Evolutionary conservation across 2,888 invertebrate species (phyloP).

Genomic region (Neoitamus cyanurus): DNA sequence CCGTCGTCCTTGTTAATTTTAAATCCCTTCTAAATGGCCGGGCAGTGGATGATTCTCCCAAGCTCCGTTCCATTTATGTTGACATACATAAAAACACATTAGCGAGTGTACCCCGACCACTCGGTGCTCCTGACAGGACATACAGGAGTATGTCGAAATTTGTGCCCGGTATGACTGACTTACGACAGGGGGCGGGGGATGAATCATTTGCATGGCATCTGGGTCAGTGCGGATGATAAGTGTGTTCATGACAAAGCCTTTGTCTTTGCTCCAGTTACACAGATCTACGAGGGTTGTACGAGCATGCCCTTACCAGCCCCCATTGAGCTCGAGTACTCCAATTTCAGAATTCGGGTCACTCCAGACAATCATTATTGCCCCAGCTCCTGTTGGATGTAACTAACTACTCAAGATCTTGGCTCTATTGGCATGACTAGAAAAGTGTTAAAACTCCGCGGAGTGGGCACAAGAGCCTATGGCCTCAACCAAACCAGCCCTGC

Average conservation of each 20-base stretch:
- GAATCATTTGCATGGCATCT: constrained; percentile 9
- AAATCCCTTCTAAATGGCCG: constrained; percentile 10
- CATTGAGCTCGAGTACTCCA: background rate
- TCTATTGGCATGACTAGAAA: background rate
- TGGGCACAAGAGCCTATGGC: too few relatives aligned
- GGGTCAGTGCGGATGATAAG: constrained; percentile 25
- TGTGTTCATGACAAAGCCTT: constrained; percentile 4
- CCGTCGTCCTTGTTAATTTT: constrained; percentile 35
- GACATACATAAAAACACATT: constrained; percentile 39
- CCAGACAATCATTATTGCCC: constrained; percentile 1
- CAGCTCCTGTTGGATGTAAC: background rate
- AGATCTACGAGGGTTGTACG: background rate
- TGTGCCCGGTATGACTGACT: background rate
- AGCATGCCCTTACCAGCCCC: background rate
- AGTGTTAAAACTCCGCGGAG: background rate
- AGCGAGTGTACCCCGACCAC: constrained; percentile 3
- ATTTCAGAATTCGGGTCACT: constrained; percentile 2
- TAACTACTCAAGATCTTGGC: background rate
- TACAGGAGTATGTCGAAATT: constrained; percentile 28
- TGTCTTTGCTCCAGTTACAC: constrained; percentile 19
- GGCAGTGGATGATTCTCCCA: background rate
- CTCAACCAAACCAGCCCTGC: background rate
- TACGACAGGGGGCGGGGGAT: background rate
- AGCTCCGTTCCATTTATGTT: background rate
- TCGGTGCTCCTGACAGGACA: background rate